phyloP scores from a whole-genome alignment of 2,797 vertebrate species.

The Rhinella marina region DNA sequence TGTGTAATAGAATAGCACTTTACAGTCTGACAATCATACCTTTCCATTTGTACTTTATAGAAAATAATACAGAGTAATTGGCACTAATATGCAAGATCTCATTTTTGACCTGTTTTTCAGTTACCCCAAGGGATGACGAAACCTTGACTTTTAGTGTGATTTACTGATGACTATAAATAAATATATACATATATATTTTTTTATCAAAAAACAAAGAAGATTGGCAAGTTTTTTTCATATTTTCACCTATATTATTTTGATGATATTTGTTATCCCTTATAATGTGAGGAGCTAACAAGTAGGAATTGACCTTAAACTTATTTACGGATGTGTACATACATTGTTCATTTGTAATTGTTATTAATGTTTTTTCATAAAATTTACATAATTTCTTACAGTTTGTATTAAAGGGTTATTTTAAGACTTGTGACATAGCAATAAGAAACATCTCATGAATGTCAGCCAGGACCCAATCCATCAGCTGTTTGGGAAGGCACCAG shows the following conservation, averaged over 20 bases:
- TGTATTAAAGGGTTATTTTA: not conserved
- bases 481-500: too few relatives aligned
- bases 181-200: not conserved
- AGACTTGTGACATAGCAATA: not conserved
- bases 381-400: not conserved
- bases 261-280: not conserved
- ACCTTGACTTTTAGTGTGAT: not conserved
- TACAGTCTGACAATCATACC: slow-evolving; percentile 37
- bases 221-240: not conserved
- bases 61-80: not conserved
- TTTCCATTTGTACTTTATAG: not conserved
- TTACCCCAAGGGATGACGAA: too few relatives aligned
- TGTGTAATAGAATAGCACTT: slow-evolving; percentile 6
- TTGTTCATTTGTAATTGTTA: not conserved
- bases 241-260: not conserved
- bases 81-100: not conserved
- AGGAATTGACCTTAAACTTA: not conserved
- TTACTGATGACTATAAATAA: not conserved
- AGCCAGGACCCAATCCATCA: too few relatives aligned
- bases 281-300: not conserved
- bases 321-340: not conserved
- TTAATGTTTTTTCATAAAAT: not conserved
- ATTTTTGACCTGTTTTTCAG: not conserved
- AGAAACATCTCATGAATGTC: not conserved
- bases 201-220: not conserved